These are phyloP conservation scores for Periophthalmus modestus DNA, from an alignment of 2,113 vertebrate species.

Conservation along the genomic window DNA sequence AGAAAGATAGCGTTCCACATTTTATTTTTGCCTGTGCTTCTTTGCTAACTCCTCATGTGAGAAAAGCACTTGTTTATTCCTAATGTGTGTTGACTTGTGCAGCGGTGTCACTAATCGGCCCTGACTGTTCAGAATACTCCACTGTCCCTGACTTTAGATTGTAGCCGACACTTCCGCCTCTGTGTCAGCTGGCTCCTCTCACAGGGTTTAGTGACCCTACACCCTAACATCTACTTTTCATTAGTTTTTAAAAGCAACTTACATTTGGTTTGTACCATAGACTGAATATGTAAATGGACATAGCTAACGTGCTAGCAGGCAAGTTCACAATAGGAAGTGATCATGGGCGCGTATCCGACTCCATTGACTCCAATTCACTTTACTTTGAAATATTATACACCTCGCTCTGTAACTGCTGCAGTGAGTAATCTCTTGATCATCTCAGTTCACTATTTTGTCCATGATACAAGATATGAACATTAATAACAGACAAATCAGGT, in stretches of 20 bases:
- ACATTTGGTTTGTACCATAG: not conserved
- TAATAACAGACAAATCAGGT: no score
- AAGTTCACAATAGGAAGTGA: no score
- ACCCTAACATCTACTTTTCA: not conserved
- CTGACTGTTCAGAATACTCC: constrained; percentile 9
- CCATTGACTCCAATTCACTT: no score
- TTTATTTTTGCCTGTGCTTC: not conserved
- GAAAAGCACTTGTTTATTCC: constrained; percentile 14
- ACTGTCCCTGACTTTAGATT: constrained; percentile 1
- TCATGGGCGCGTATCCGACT: no score
- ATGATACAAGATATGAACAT: no score
- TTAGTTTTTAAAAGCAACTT: constrained; percentile 1
- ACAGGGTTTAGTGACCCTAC: constrained; percentile 5
- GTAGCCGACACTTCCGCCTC: not conserved
- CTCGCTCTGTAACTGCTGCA: no score
- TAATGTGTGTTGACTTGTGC: constrained; percentile 9
- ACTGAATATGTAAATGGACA: no score
- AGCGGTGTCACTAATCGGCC: constrained; percentile 25
- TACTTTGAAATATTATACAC: no score
- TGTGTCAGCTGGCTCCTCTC: not conserved
- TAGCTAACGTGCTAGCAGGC: no score
- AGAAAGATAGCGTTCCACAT: not conserved
- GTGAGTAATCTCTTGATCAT: no score
- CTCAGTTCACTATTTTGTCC: no score
- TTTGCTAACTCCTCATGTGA: not conserved